phyloP scores from a whole-genome alignment of 2,113 vertebrate species.

The Macquaria australasica region DNA sequence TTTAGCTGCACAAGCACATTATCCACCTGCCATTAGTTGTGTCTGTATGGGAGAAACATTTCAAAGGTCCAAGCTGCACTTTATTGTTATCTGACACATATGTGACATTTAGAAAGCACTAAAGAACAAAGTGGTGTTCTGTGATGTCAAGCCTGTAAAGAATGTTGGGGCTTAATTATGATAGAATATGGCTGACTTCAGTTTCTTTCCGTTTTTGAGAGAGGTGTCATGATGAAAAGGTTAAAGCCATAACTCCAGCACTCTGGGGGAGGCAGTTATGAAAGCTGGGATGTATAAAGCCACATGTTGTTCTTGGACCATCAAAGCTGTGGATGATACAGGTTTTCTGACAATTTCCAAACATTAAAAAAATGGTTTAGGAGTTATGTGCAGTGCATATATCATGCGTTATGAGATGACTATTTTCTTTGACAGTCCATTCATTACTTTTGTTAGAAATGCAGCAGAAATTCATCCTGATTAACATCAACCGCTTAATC shows the following conservation, averaged over 20 bases:
- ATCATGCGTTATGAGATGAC: background rate
- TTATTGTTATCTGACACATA: constrained; percentile 17
- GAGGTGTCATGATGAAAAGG: constrained; percentile 24
- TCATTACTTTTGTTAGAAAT: background rate
- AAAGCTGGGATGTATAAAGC: constrained; percentile 30
- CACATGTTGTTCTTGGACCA: background rate
- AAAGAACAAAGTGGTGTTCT: background rate
- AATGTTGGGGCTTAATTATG: constrained; percentile 7
- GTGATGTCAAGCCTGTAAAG: constrained; percentile 29
- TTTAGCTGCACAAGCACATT: constrained; percentile 18
- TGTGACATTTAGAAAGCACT: background rate
- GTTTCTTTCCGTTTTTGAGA: background rate
- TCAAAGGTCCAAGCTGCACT: background rate
- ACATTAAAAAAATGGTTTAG: background rate
- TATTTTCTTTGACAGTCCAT: background rate
- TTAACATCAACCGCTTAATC: no score
- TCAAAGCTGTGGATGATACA: background rate
- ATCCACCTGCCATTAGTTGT: background rate
- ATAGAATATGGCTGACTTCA: background rate
- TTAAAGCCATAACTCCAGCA: constrained; percentile 45
- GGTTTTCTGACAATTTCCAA: background rate
- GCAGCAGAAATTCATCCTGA: background rate
- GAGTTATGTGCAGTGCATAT: background rate
- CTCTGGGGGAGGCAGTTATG: constrained; percentile 5
- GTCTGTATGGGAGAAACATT: background rate